Base-by-base conservation (phyloP, 2,113 vertebrate genomes). In the Caranx ignobilis region DNA sequence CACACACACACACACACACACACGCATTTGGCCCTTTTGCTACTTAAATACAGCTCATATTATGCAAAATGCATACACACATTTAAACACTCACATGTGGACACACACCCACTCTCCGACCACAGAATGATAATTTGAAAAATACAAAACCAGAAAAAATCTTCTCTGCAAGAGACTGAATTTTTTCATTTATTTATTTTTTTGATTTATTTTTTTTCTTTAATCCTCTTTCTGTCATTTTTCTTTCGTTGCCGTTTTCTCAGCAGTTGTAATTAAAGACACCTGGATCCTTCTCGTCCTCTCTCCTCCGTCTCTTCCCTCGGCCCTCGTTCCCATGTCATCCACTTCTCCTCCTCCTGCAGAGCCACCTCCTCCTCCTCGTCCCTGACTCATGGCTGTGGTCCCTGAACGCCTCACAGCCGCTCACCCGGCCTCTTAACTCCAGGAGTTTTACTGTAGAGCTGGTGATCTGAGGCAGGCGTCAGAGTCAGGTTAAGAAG, bases 81-180 rank as follows among this genome's bases (percentile, higher is more conserved):
- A 79, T 69, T 71, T 56, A 65, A 59, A 57, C 57, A 26, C 60
- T 71, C 77, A 65, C 63, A 85, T 71, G 9, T 56, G 64, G 19
- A 81, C 67, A 70, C 62, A 56, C 7, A 70, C 54, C 26, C 71
- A 78, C 68, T 63, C 21, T 43, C 69, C 77, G 70, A 86, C 85
- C 85, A 77, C 87, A 88, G 77, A 85, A 89, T 76, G 73, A 85
- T 81, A 81, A 89, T 92, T 89, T 87, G 71, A 88, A 89, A 89
- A 90, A 90, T 61, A 85, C 78, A 78, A 90, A 89, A 83, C 87
- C 84, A 89, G 71, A 86, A 81, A 55, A 55, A 84, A 84, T 83
- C 62, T 84, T 74, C 79, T 76, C 74, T 72, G 81, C 73, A 70
- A 63, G 74, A 75, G 69, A 77, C 37, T 21, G 35, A 48, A 67